A percentile compares a stretch with the other conserved stretches of the same genome.
phyloP scores from a whole-genome alignment of 1,140 invertebrate genomes.

The silkworm (Bombyx mori) region ASM3026992v2 NC_085135.1:1327001-1327500 shows the following conservation, averaged over 20 bases:
- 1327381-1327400: constrained; percentile 25
- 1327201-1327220: constrained; percentile 47
- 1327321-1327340: constrained; percentile 25
- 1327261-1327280: constrained; percentile 27
- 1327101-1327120: constrained; percentile 13
- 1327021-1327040: constrained; percentile 24
- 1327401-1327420: constrained; percentile 18
- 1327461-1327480: constrained; percentile 29
- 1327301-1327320: constrained; percentile 24
- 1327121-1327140: constrained; percentile 24
- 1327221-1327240: constrained; percentile 33
- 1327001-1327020: constrained; percentile 18
- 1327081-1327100: too few species aligned
- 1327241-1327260: constrained; percentile 29
- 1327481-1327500: constrained; percentile 24
- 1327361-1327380: constrained; percentile 29
- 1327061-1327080: neutral
- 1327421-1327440: constrained; percentile 27
- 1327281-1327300: constrained; percentile 28
- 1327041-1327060: constrained; percentile 17
- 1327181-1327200: constrained; percentile 40
- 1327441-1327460: constrained; percentile 27
- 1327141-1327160: constrained; percentile 14
- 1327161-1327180: constrained; percentile 29
- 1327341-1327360: constrained; percentile 23